Percentiles rank a stretch among this genome's conserved stretches.
phyloP scores from a whole-genome alignment of 2,113 vertebrate genomes.

The Garra rufa region DNA sequence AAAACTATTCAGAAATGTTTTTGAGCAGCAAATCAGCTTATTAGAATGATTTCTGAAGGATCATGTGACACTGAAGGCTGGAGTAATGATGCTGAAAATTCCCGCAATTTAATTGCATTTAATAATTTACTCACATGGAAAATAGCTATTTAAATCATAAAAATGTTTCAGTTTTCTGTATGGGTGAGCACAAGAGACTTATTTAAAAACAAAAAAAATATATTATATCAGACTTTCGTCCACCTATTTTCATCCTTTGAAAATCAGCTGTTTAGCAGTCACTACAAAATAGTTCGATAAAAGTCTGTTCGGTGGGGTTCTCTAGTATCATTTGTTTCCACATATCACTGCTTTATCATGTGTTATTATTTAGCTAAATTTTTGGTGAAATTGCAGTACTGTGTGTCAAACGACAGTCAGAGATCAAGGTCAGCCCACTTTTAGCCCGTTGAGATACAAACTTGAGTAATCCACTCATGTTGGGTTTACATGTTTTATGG shows the following conservation, averaged over 20 bases:
- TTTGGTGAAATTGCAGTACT: background rate
- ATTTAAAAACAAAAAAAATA: background rate
- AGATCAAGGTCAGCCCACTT: constrained; percentile 27
- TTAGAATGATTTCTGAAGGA: no score
- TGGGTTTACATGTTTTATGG: no score
- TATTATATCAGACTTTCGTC: background rate
- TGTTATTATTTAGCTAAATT: background rate
- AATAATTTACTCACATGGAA: no score
- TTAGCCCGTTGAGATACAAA: constrained; percentile 18
- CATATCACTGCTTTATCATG: background rate
- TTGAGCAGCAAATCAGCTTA: no score
- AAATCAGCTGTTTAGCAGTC: background rate
- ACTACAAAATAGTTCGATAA: background rate
- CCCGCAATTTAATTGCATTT: no score
- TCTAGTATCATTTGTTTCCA: background rate
- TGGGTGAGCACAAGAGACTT: background rate
- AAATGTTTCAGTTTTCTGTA: no score
- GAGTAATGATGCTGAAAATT: no score
- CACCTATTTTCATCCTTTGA: background rate
- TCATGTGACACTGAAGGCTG: no score
- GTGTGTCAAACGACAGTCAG: constrained; percentile 38
- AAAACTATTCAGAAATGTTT: no score
- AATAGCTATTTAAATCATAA: no score
- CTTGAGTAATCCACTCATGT: background rate
- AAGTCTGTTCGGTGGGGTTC: background rate